Evolutionary conservation across 2,113 vertebrate genomes (phyloP).

Genomic region (Daboia siamensis): DNA sequence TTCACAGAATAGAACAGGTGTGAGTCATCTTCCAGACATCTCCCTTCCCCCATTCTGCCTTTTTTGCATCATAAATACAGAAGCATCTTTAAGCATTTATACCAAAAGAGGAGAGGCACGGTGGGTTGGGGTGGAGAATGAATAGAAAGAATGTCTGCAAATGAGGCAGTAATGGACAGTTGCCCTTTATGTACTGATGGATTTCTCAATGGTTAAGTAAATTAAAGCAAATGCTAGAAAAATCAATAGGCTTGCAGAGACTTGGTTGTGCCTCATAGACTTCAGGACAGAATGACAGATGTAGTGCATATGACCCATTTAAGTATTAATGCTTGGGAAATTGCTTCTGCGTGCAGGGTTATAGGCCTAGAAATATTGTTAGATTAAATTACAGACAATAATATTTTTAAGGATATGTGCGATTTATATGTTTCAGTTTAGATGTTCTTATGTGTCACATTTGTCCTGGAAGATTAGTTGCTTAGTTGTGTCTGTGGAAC

Average conservation of each 20-base stretch:
- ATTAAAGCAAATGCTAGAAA: constrained; percentile 86
- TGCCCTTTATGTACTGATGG: constrained; percentile 86
- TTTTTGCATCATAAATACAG: constrained; percentile 80
- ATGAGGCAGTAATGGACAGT: constrained; percentile 84
- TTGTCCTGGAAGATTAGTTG: constrained; percentile 71
- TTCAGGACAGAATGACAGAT: constrained; percentile 88
- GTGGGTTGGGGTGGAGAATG: constrained; percentile 17
- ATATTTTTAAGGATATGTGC: constrained; percentile 74
- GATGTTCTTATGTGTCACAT: constrained; percentile 60
- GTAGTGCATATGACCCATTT: constrained; percentile 85
- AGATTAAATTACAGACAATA: constrained; percentile 78
- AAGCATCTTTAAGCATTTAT: constrained; percentile 74
- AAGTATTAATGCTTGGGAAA: constrained; percentile 82
- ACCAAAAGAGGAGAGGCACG: constrained; percentile 48
- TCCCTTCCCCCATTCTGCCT: neutral
- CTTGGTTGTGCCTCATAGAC: constrained; percentile 87
- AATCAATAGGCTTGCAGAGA: constrained; percentile 85
- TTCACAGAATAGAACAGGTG: constrained; percentile 91
- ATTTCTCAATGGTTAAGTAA: constrained; percentile 87
- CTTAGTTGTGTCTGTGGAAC: constrained; percentile 48
- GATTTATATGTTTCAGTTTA: constrained; percentile 74
- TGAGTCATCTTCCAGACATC: constrained; percentile 69
- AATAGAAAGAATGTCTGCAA: constrained; percentile 72
- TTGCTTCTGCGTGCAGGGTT: constrained; percentile 74
- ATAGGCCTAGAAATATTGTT: constrained; percentile 76